These are phyloP conservation scores for Pseudomyrmex pallidus DNA, from an alignment of 1,140 invertebrate genomes.

Conservation along the genomic window DNA sequence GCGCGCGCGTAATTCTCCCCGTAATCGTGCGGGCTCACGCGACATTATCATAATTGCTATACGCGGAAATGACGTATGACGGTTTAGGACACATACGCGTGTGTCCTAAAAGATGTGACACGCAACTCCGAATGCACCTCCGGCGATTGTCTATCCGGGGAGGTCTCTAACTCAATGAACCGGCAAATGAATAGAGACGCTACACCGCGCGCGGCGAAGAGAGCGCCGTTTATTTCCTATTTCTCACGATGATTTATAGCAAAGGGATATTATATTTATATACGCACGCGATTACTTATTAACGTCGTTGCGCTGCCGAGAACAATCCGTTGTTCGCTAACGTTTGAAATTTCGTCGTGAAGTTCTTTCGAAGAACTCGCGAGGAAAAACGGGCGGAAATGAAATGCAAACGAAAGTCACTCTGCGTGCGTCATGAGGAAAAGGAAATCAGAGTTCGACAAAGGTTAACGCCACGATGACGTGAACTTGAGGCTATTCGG, in stretches of 20 bases:
- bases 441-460: conserved; percentile 7
- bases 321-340: not conserved
- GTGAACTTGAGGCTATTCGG: conserved; percentile 46
- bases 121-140: conserved; percentile 24
- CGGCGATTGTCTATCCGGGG: conserved; percentile 28
- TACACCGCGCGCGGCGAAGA: conserved; percentile 12
- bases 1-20: conserved; percentile 12
- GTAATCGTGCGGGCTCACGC: conserved; percentile 43
- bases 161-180: conserved; percentile 56
- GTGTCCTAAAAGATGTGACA: conserved; percentile 52
- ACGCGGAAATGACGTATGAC: conserved; percentile 1
- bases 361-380: not conserved
- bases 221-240: conserved; percentile 45
- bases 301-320: not conserved
- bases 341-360: not conserved
- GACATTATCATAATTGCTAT: conserved; percentile 68
- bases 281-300: too few relatives aligned
- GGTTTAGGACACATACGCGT: not conserved
- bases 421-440: too few relatives aligned
- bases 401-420: too few relatives aligned
- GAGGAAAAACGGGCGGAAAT: too few relatives aligned
- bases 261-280: conserved; percentile 21
- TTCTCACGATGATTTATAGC: conserved; percentile 49
- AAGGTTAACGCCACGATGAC: conserved; percentile 58
- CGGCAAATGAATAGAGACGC: conserved; percentile 50